phyloP scores from a whole-genome alignment of 2,888 invertebrate species.

The Biston stratarius region DNA sequence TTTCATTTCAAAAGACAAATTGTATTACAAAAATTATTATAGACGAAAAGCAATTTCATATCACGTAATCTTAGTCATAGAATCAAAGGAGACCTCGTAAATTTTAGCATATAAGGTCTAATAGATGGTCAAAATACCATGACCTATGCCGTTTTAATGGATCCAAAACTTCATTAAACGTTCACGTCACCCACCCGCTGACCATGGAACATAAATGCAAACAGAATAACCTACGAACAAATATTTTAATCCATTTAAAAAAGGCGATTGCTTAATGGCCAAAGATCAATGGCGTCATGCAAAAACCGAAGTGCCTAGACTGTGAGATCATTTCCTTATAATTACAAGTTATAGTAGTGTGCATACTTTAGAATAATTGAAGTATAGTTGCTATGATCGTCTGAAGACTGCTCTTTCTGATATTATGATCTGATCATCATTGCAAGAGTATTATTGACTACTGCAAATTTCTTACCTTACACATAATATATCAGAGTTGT shows the following conservation, averaged over 20 bases:
- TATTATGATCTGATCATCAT: neutral
- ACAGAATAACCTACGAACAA: constrained; percentile 23
- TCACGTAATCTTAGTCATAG: neutral
- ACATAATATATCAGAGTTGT: neutral
- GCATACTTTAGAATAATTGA: neutral
- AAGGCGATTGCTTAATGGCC: constrained; percentile 21
- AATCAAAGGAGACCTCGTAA: constrained; percentile 6
- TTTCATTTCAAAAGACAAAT: too few species aligned
- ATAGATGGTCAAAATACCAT: constrained; percentile 9
- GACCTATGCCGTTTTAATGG: constrained; percentile 22
- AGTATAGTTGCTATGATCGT: neutral
- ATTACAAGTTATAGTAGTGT: constrained; percentile 18
- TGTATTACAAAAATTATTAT: too few species aligned
- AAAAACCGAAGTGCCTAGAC: constrained; percentile 34
- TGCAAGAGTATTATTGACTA: neutral
- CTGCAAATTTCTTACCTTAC: neutral
- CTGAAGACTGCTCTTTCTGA: neutral
- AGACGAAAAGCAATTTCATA: neutral
- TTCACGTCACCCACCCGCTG: constrained; percentile 19
- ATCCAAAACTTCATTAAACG: constrained; percentile 17
- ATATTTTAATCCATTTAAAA: constrained; percentile 28
- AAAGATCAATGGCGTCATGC: constrained; percentile 34
- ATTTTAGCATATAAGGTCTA: neutral
- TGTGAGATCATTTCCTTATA: constrained; percentile 34
- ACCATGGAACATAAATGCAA: constrained; percentile 12